phyloP scores from a whole-genome alignment of 2,888 invertebrate species.

The Troides oblongomaculatus region DNA sequence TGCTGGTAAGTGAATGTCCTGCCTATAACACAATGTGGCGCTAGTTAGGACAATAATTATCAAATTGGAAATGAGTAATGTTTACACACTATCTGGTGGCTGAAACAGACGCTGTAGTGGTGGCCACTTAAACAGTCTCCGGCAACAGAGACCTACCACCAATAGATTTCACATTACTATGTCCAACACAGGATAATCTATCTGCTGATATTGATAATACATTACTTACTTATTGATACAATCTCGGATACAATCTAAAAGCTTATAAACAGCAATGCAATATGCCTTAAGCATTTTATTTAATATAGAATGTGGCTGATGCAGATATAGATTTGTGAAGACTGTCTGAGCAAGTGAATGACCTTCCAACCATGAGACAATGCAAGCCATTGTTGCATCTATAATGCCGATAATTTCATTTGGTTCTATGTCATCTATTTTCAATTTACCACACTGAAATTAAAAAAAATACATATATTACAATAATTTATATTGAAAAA shows the following conservation, averaged over 20 bases:
- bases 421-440: conserved; percentile 86
- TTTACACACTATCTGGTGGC: no score
- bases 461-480: neutral
- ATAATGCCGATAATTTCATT: conserved; percentile 94
- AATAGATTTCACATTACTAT: no score
- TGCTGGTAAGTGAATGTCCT: no score
- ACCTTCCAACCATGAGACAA: conserved; percentile 98
- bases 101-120: no score
- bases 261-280: conserved; percentile 91
- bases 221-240: conserved; percentile 88
- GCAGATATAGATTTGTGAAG: conserved; percentile 96
- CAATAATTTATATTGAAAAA: no score
- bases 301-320: conserved; percentile 91
- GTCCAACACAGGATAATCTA: no score
- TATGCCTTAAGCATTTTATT: conserved; percentile 92
- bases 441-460: conserved; percentile 86
- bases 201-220: neutral
- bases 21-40: no score
- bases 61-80: no score
- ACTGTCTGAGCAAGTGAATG: conserved; percentile 98
- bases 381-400: conserved; percentile 94
- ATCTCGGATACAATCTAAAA: conserved; percentile 93
- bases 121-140: no score
- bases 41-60: no score
- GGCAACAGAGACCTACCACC: no score